Conservation (phyloP, 2,888 invertebrate genomes). For the Epsilonema sp. region DNA sequence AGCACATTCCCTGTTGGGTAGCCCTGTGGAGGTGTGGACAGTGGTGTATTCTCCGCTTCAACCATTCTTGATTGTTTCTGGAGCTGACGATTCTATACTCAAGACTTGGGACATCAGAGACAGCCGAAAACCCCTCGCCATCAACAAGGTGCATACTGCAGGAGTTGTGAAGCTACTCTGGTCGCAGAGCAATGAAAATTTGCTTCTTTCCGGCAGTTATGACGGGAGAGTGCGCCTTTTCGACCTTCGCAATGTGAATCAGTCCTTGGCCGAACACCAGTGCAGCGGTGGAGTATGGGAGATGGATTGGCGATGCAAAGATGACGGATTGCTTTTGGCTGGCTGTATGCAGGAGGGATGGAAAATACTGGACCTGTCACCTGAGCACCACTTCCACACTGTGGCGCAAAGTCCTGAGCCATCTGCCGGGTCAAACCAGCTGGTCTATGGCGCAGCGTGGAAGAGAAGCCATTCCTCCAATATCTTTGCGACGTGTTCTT, state of each 20-base stretch:
- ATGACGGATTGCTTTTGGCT: conserved; percentile 1
- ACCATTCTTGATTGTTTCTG: no score
- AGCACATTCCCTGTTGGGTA: no score
- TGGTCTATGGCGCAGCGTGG: neutral
- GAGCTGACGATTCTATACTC: conserved; percentile 9
- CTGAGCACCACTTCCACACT: no score
- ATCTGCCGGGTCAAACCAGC: neutral
- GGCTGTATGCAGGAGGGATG: conserved; percentile 9
- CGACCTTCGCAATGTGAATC: conserved; percentile 5
- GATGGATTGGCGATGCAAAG: no score
- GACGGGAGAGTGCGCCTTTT: conserved; percentile 8
- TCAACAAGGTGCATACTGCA: neutral
- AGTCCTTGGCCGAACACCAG: conserved; percentile 1
- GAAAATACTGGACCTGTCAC: conserved; percentile 4
- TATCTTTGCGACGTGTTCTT: no score
- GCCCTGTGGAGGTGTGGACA: no score
- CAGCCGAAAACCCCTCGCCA: neutral
- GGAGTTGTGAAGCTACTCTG: conserved; percentile 1
- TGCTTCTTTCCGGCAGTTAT: conserved; percentile 9
- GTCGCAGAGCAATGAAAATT: neutral
- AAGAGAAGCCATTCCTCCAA: neutral
- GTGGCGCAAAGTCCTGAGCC: no score
- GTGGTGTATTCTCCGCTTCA: no score
- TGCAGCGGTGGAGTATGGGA: conserved; percentile 9
- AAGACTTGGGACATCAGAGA: conserved; percentile 10